Conservation (phyloP, 2,113 vertebrate genomes). For the Menidia beryllina region DNA sequence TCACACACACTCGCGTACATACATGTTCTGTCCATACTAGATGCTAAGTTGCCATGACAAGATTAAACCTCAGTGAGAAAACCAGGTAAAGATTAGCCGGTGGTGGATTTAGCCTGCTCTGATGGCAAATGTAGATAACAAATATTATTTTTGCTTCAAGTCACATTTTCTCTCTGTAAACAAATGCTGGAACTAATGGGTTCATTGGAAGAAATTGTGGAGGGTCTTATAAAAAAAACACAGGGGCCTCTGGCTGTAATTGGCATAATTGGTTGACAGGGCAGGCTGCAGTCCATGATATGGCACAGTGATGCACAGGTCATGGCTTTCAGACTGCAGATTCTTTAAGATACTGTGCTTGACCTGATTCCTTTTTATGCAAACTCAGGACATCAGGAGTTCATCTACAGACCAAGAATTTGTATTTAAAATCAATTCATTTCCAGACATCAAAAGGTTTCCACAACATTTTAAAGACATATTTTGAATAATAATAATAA, state of each 20-base stretch:
- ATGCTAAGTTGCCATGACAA: slow-evolving; percentile 76
- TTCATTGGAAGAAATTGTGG: slow-evolving; percentile 77
- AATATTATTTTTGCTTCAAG: slow-evolving; percentile 76
- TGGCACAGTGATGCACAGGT: slow-evolving; percentile 66
- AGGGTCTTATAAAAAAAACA: slow-evolving; percentile 80
- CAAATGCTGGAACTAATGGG: slow-evolving; percentile 80
- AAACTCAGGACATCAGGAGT: background rate
- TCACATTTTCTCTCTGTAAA: slow-evolving; percentile 74
- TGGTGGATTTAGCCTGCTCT: slow-evolving; percentile 70
- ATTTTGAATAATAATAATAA: no score
- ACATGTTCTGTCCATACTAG: slow-evolving; percentile 22
- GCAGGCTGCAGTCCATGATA: slow-evolving; percentile 66
- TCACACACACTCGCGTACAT: slow-evolving; percentile 18
- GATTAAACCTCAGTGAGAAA: slow-evolving; percentile 79
- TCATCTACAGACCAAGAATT: background rate
- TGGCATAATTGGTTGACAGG: slow-evolving; percentile 75
- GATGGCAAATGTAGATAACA: slow-evolving; percentile 75
- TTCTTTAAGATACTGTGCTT: slow-evolving; percentile 34
- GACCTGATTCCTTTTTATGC: slow-evolving; percentile 28
- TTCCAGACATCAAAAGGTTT: background rate
- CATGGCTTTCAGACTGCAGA: slow-evolving; percentile 53
- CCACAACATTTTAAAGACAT: slow-evolving; percentile 2
- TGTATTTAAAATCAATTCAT: background rate
- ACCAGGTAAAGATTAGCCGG: slow-evolving; percentile 77
- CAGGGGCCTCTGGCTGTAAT: slow-evolving; percentile 77